phyloP scores from a whole-genome alignment of 2,888 invertebrate genomes.

The Platypus cylindrus region DNA sequence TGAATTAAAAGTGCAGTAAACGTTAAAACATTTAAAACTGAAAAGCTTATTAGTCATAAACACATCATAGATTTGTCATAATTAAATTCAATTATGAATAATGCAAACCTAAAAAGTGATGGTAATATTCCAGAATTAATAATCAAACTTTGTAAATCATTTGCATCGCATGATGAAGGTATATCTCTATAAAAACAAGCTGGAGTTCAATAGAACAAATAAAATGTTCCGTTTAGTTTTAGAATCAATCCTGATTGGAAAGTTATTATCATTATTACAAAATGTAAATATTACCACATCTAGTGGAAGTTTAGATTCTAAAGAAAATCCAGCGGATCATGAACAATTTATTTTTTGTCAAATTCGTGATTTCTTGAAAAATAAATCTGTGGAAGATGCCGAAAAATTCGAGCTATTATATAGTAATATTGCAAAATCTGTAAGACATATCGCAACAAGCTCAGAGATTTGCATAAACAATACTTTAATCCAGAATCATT shows the following conservation, averaged over 20 bases:
- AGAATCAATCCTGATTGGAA: constrained; percentile 20
- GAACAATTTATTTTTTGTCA: constrained; percentile 25
- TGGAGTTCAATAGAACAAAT: too few relatives aligned
- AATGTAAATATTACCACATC: constrained; percentile 15
- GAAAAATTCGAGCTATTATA: constrained; percentile 30
- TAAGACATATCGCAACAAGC: constrained; percentile 17
- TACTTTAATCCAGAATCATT: too few relatives aligned
- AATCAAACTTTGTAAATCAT: constrained; percentile 29
- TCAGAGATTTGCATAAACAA: too few relatives aligned
- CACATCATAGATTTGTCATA: too few relatives aligned
- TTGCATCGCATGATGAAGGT: constrained; percentile 28
- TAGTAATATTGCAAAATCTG: constrained; percentile 28
- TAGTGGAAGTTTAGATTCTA: too few relatives aligned
- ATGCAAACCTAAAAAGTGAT: constrained; percentile 7
- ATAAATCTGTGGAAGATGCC: constrained; percentile 22
- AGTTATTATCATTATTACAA: constrained; percentile 4
- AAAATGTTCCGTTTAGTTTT: constrained; percentile 21
- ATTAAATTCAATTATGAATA: constrained; percentile 13
- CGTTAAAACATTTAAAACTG: too few relatives aligned
- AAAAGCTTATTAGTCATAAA: too few relatives aligned
- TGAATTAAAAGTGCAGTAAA: too few relatives aligned
- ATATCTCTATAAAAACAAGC: too few relatives aligned
- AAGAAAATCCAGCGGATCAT: too few relatives aligned
- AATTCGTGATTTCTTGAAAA: constrained; percentile 21
- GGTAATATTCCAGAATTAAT: constrained; percentile 19